Percentiles rank a stretch among this genome's conserved stretches.
Conservation (phyloP, 2,113 vertebrate species). For the Otus sunia region DNA sequence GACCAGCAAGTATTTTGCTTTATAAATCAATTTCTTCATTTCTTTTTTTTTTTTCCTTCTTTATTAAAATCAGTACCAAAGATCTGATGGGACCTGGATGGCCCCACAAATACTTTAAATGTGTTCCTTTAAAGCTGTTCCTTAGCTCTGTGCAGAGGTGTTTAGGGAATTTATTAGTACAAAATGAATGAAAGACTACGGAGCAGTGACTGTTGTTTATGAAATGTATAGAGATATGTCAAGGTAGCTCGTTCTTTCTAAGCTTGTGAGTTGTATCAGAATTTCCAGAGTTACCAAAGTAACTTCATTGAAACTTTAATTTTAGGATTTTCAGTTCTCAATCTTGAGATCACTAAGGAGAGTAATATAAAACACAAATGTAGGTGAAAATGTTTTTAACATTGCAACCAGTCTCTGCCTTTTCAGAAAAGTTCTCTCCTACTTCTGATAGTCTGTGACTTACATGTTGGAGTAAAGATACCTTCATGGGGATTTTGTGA, state of each 20-base stretch:
- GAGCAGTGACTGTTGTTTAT: background rate
- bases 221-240: background rate
- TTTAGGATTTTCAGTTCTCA: background rate
- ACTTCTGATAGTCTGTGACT: background rate
- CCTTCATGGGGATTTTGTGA: background rate
- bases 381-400: background rate
- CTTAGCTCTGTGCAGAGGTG: background rate
- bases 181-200: background rate
- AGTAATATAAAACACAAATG: background rate
- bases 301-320: background rate
- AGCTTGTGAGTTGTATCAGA: background rate
- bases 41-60: background rate
- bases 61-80: background rate
- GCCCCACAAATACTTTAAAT: background rate
- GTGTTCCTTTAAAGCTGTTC: background rate
- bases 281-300: background rate
- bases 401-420: background rate
- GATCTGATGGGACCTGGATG: background rate
- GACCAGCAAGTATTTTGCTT: background rate
- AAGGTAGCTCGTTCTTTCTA: background rate
- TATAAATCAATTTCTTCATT: no score
- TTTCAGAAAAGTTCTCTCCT: background rate
- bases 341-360: background rate
- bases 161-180: background rate
- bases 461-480: background rate